These are phyloP conservation scores for Tanytarsus gracilentus DNA, from an alignment of 2,888 invertebrate genomes.

Conservation along the genomic window DNA sequence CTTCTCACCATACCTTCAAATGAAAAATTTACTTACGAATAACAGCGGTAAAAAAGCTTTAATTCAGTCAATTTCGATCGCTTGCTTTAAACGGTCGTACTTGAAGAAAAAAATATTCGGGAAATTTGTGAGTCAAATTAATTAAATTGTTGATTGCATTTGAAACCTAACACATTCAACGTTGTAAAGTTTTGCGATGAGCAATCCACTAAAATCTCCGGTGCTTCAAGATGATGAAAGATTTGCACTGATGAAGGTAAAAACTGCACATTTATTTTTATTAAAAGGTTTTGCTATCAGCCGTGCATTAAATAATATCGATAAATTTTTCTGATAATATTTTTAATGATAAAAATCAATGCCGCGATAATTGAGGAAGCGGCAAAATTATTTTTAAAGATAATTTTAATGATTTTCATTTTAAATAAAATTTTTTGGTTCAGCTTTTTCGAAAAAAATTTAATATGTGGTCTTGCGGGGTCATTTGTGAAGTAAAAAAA, in stretches of 20 bases:
- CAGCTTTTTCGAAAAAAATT: no score
- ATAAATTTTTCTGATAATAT: no score
- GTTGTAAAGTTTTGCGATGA: background rate
- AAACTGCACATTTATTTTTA: background rate
- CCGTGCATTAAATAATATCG: background rate
- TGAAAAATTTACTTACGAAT: no score
- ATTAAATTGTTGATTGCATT: background rate
- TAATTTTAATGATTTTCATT: background rate
- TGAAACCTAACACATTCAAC: background rate
- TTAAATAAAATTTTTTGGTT: background rate
- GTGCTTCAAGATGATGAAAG: constrained; percentile 54
- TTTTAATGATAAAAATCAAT: no score
- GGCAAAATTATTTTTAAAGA: background rate
- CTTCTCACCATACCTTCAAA: no score
- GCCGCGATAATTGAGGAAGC: no score
- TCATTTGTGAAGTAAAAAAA: no score
- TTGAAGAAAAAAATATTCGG: background rate
- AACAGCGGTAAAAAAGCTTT: no score
- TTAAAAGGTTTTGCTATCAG: background rate
- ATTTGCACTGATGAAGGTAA: constrained; percentile 68
- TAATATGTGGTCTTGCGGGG: no score
- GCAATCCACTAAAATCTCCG: constrained; percentile 25
- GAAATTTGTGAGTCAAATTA: background rate
- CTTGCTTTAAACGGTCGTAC: background rate
- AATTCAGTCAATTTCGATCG: background rate